These are phyloP conservation scores for Drosophila repleta DNA, from an alignment of 1,140 invertebrate species.

Conservation along the genomic window DNA sequence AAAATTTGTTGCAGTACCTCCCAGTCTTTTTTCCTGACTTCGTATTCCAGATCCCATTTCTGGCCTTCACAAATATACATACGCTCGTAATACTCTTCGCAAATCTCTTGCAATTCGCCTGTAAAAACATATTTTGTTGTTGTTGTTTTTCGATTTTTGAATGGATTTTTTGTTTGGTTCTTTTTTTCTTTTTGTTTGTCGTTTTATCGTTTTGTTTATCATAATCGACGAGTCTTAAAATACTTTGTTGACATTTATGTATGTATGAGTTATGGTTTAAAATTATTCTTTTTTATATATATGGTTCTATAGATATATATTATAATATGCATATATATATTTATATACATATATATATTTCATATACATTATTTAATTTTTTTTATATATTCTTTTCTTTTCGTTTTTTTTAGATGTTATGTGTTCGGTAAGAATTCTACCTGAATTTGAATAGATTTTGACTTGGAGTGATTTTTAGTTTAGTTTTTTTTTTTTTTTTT, in stretches of 20 bases:
- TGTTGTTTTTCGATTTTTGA: constrained; percentile 22
- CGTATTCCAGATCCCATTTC: constrained; percentile 99
- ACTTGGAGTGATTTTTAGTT: constrained; percentile 34
- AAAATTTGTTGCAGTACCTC: constrained; percentile 91
- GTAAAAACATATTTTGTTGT: constrained; percentile 74
- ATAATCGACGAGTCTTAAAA: constrained; percentile 31
- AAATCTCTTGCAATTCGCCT: constrained; percentile 90
- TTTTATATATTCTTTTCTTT: constrained; percentile 32
- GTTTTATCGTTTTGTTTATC: no score
- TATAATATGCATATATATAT: constrained; percentile 1
- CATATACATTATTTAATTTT: constrained; percentile 31
- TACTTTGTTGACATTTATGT: constrained; percentile 31
- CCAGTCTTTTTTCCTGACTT: constrained; percentile 98
- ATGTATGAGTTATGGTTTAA: constrained; percentile 21
- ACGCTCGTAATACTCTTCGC: constrained; percentile 97
- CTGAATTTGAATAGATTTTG: constrained; percentile 22
- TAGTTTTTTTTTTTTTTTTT: constrained; percentile 19
- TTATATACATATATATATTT: no score
- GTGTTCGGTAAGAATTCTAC: constrained; percentile 64
- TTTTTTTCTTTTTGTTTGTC: constrained; percentile 20
- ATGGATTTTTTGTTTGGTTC: constrained; percentile 11
- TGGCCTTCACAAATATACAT: constrained; percentile 98
- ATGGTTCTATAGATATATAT: constrained; percentile 48
- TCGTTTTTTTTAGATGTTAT: constrained; percentile 78
- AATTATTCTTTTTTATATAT: constrained; percentile 40